Evolutionary conservation across 2,888 invertebrate genomes (phyloP), one percentile per base, ranked within the genome.

Genomic region (Labia minor): DNA sequence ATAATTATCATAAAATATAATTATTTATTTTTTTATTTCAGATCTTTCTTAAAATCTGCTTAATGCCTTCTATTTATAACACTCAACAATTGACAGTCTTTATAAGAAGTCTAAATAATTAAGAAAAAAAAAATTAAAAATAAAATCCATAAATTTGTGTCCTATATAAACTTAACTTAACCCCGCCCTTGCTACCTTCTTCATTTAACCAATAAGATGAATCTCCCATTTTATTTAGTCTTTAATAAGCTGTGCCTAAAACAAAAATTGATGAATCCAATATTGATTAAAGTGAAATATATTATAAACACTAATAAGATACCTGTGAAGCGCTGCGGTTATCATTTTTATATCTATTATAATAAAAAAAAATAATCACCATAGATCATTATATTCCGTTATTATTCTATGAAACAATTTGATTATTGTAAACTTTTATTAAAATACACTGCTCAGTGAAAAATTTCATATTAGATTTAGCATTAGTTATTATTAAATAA

Each of bases 211-310:
- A 49, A 49, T 26, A 49, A 8, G 49, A 8, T 49, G 49, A 49
- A n/a, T 49, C 49, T 49, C 49, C 49, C 14, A 8, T 49, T 49
- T n/a, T n/a, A n/a, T 49, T 49, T 49, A 49, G 49, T 49, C 49
- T 26, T 26, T 49, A 49, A 49, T 49, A 49, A 49, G 49, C 49
- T 33, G 49, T 49, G 49, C 49, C 49, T 49, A 49, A 49, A 49
- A n/a, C n/a, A n/a, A n/a, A 26, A 26, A 49, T 49, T 49, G 14
- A 49, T 49, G 4, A 49, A 49, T n/a, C 49, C 49, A 14, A 10
- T 16, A 49, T 10, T 11, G 49, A 49, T 49, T 49, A 49, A 49
- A 49, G 49, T 49, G 49, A 49, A 49, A 49, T 49, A 49, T 14
- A 49, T n/a, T 49, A 49, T 49, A 49, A 11, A 49, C 14, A 49